Base-by-base conservation (phyloP, 2,797 vertebrate species). In the Sebastes trivittatus region DNA sequence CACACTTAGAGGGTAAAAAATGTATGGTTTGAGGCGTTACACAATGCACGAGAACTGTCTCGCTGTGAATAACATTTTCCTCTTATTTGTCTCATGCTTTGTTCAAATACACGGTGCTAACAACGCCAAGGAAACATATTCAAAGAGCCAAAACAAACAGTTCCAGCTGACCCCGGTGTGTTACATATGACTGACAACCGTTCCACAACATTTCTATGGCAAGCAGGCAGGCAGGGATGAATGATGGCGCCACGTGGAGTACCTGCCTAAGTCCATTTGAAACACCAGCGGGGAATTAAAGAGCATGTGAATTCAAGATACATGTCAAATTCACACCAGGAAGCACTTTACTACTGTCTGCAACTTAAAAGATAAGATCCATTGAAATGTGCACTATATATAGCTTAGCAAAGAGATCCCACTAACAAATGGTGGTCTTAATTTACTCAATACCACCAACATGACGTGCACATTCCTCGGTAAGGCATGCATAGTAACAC, bases 161-260 rank as follows among this genome's bases (percentile, higher is more conserved):
- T 49, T 86, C 62, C 70, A 88, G 76, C 68, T n/a, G 77, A 89
- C 75, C 78, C 18, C 25, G 14, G 32, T 67, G 32, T 58, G 75
- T 84, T 85, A 64, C 88, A 73, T 78, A 65, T 76, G 89, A 90
- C 83, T 90, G 92, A 89, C 89, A 87, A 77, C 36, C 64, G 80
- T 90, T 90, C 81, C 82, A 86, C 84, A 83, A 81, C 88, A 84
- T 77, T 89, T 91, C 83, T 69, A 52, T 80, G 72, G 88, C 67
- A 81, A 82, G 84, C 84, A 42, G 63, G 75, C 80, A 65, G 76
- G 76, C 72, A 63, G 63, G 54, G 73, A 89, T 87, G 72, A 91
- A 81, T 82, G 82, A 85, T 83, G 78, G 83, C 70, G 74, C 83
- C 75, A 78, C 54, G 60, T 78, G 61, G 78, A 83, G 72, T 72